Evolutionary conservation across 2,888 invertebrate genomes (phyloP).

Genomic region (Augochlorella aurata): DNA sequence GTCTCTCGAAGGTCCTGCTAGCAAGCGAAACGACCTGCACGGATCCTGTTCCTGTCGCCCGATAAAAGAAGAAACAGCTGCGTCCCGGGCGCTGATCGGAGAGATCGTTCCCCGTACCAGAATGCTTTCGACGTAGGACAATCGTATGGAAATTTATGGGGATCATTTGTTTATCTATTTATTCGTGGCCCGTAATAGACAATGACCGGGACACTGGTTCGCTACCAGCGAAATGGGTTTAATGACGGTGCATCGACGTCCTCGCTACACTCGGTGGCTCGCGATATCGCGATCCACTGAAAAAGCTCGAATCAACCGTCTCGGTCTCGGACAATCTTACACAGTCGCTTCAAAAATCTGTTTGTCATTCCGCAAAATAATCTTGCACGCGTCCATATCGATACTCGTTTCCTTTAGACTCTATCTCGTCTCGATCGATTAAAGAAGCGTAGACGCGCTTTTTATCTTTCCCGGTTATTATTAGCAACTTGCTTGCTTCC

Average conservation of each 20-base stretch:
- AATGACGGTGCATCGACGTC: constrained; percentile 8
- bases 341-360: background rate
- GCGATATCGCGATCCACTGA: background rate
- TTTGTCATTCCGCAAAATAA: background rate
- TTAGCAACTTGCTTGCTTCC: too few species aligned
- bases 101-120: constrained; percentile 60
- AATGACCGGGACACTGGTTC: constrained; percentile 17
- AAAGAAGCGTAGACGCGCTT: too few species aligned
- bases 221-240: constrained; percentile 8
- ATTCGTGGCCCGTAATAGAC: constrained; percentile 32
- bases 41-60: constrained; percentile 77
- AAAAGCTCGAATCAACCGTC: background rate
- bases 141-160: constrained; percentile 65
- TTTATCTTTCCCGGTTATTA: too few species aligned
- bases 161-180: constrained; percentile 60
- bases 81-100: constrained; percentile 68
- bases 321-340: background rate
- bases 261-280: background rate
- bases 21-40: constrained; percentile 70
- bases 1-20: constrained; percentile 70
- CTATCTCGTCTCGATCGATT: too few species aligned
- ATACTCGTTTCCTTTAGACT: background rate
- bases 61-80: constrained; percentile 75
- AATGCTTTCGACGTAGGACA: constrained; percentile 62
- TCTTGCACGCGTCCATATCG: background rate